Conservation (phyloP, 2,113 vertebrate species). For the Rhabdomys dilectus region DNA sequence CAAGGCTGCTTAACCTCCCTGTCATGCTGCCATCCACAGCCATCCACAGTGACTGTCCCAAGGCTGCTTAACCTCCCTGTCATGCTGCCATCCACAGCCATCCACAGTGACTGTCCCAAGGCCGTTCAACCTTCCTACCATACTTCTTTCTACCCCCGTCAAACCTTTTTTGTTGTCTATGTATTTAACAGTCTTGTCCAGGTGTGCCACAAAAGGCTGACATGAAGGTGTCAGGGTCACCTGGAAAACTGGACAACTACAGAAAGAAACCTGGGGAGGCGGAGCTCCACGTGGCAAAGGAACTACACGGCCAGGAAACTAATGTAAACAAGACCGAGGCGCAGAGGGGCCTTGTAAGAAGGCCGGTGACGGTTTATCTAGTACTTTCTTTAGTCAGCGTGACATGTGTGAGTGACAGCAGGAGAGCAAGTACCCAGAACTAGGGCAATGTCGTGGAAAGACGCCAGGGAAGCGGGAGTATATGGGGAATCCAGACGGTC, state of each 20-base stretch:
- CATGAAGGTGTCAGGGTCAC: background rate
- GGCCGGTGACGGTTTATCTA: background rate
- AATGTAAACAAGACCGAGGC: no score
- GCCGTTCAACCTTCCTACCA: fast-evolving
- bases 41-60: no score
- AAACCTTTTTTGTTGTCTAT: background rate
- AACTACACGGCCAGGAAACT: background rate
- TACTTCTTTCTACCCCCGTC: no score
- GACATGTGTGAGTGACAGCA: background rate
- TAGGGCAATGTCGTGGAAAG: background rate
- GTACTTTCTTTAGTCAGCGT: background rate
- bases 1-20: fast-evolving
- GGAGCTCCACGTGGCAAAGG: background rate
- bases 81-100: no score
- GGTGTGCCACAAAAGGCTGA: background rate
- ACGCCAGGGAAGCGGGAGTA: fast-evolving
- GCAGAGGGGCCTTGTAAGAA: background rate
- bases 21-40: no score
- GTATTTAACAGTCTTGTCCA: background rate
- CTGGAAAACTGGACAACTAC: background rate
- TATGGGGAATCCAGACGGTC: fast-evolving
- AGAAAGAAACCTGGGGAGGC: background rate
- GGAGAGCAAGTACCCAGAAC: background rate
- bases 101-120: fast-evolving
- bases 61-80: no score